These are phyloP conservation scores for Nycticryphes semicollaris DNA, from an alignment of 2,113 vertebrate species.

Conservation along the genomic window DNA sequence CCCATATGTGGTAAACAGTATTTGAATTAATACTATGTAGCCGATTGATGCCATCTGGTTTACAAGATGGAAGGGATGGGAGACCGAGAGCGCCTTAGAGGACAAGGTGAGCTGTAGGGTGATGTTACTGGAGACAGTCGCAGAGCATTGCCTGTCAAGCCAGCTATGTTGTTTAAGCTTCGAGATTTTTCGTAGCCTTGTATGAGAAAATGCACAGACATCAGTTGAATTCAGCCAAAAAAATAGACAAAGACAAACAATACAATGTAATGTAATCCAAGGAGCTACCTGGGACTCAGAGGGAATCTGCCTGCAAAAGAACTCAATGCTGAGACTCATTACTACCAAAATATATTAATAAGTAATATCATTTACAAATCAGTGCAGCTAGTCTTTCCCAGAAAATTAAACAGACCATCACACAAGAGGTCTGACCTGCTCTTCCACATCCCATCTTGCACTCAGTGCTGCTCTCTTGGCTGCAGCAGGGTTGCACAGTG, in stretches of 20 bases:
- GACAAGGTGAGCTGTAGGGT: constrained; percentile 93
- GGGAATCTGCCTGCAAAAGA: constrained; percentile 56
- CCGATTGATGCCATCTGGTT: constrained; percentile 72
- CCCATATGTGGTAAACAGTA: constrained; percentile 62
- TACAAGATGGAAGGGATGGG: constrained; percentile 95
- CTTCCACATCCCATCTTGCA: not conserved
- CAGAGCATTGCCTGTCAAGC: constrained; percentile 89
- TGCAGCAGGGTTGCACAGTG: not conserved
- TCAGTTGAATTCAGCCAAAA: constrained; percentile 84
- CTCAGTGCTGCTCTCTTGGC: not conserved
- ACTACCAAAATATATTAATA: not conserved
- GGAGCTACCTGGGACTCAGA: constrained; percentile 49
- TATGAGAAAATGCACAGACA: constrained; percentile 87
- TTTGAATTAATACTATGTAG: constrained; percentile 69
- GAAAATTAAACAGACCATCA: constrained; percentile 22
- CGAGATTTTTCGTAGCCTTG: constrained; percentile 96
- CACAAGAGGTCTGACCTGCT: not conserved
- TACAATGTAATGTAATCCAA: constrained; percentile 77
- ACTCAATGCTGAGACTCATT: constrained; percentile 55
- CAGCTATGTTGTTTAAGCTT: constrained; percentile 97
- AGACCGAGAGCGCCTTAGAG: constrained; percentile 89
- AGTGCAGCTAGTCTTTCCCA: not conserved
- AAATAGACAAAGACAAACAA: constrained; percentile 84
- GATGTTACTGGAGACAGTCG: constrained; percentile 93
- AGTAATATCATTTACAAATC: constrained; percentile 15